These are phyloP conservation scores for Cataglyphis livida DNA, from an alignment of 2,888 invertebrate species.

Conservation along the genomic window DNA sequence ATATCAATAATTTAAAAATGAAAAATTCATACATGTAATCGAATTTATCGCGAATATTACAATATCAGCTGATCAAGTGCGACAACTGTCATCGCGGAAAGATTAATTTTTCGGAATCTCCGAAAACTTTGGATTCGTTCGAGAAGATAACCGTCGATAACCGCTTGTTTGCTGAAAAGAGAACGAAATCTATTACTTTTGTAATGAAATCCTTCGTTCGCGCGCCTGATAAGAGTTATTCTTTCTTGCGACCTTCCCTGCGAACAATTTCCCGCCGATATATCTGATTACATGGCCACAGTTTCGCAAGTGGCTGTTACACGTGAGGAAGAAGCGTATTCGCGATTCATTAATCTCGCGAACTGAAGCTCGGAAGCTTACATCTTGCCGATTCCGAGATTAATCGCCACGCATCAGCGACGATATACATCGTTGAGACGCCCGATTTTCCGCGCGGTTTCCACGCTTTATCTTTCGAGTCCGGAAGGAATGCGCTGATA, in stretches of 20 bases:
- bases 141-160: neutral
- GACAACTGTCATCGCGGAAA: neutral
- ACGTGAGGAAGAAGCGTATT: neutral
- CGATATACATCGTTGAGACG: conserved; percentile 34
- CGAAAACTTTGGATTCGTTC: neutral
- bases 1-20: neutral
- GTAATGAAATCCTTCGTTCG: neutral
- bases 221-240: neutral
- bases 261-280: neutral
- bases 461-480: conserved; percentile 30
- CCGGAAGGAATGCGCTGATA: conserved; percentile 56
- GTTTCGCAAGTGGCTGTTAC: conserved; percentile 39
- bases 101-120: conserved; percentile 8
- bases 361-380: neutral
- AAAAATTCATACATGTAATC: neutral
- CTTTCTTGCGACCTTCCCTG: neutral
- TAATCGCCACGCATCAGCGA: conserved; percentile 45
- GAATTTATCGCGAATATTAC: neutral
- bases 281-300: conserved; percentile 27
- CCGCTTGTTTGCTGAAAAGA: neutral
- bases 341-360: conserved; percentile 46
- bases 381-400: conserved; percentile 21
- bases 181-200: neutral
- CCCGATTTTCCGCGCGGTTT: conserved; percentile 40
- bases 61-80: neutral